Conservation (phyloP, 1,140 invertebrate genomes). For the Geopemphigus sp. region DNA sequence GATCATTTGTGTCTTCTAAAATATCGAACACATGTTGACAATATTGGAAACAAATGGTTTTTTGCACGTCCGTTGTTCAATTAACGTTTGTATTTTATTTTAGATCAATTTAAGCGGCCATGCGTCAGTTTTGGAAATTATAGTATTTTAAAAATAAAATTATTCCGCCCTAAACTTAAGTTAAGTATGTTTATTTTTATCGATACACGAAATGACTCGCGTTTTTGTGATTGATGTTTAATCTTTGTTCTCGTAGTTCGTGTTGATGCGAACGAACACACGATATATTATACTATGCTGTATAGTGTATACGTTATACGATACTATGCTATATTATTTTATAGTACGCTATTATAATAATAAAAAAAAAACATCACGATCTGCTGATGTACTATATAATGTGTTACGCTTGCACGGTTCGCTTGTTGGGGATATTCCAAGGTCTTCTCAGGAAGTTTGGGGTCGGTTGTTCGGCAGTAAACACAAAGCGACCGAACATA, state of each 20-base stretch:
- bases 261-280: background rate
- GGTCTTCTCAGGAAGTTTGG: slow-evolving; percentile 37
- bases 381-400: background rate
- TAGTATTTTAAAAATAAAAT: background rate
- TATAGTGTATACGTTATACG: too few species aligned
- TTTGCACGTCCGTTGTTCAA: too few species aligned
- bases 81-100: too few species aligned
- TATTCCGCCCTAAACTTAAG: background rate
- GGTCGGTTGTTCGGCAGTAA: background rate
- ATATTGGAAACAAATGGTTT: too few species aligned
- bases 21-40: too few species aligned
- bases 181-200: background rate
- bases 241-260: slow-evolving; percentile 2
- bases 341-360: slow-evolving; percentile 20
- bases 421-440: slow-evolving; percentile 16
- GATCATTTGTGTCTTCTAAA: too few species aligned
- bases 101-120: too few species aligned
- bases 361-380: slow-evolving; percentile 5
- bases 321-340: background rate
- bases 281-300: background rate
- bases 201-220: slow-evolving; percentile 15
- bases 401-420: slow-evolving; percentile 38
- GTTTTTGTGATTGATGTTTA: slow-evolving; percentile 34
- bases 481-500: background rate
- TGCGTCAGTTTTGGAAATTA: background rate